phyloP scores from a whole-genome alignment of 2,888 invertebrate species.

The Drosophila vallismaia region DNA sequence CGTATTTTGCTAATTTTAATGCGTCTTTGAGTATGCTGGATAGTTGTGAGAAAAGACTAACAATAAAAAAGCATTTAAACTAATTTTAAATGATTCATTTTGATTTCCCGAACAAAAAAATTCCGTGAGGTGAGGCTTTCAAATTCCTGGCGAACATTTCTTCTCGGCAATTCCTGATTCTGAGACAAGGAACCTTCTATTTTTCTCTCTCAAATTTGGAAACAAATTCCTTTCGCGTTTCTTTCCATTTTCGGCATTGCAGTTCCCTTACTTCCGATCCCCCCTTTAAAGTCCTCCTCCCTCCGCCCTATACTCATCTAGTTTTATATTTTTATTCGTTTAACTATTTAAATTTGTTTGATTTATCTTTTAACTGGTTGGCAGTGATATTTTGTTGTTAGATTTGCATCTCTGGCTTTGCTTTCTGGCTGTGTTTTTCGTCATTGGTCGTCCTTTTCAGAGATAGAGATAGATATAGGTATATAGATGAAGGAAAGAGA shows the following conservation, averaged over 20 bases:
- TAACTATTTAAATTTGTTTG: constrained; percentile 24
- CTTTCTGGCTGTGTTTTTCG: constrained; percentile 51
- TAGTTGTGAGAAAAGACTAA: constrained; percentile 26
- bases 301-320: constrained; percentile 12
- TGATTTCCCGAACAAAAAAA: constrained; percentile 3
- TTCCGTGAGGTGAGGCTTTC: constrained; percentile 18
- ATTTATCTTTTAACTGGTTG: constrained; percentile 40
- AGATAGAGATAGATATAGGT: constrained; percentile 6
- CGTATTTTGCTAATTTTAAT: constrained; percentile 63
- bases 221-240: constrained; percentile 27
- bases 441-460: constrained; percentile 36
- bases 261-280: neutral
- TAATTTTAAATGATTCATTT: neutral
- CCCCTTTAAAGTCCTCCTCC: neutral
- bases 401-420: constrained; percentile 58
- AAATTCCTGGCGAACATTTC: constrained; percentile 25
- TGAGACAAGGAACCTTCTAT: constrained; percentile 31
- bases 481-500: neutral
- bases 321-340: constrained; percentile 5
- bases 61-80: constrained; percentile 6
- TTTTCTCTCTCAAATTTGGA: neutral
- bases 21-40: constrained; percentile 74
- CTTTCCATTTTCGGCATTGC: constrained; percentile 16
- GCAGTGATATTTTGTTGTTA: constrained; percentile 63
- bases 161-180: constrained; percentile 37